These are phyloP conservation scores for Aleiodes testaceus DNA, from an alignment of 2,888 invertebrate species.

Conservation along the genomic window DNA sequence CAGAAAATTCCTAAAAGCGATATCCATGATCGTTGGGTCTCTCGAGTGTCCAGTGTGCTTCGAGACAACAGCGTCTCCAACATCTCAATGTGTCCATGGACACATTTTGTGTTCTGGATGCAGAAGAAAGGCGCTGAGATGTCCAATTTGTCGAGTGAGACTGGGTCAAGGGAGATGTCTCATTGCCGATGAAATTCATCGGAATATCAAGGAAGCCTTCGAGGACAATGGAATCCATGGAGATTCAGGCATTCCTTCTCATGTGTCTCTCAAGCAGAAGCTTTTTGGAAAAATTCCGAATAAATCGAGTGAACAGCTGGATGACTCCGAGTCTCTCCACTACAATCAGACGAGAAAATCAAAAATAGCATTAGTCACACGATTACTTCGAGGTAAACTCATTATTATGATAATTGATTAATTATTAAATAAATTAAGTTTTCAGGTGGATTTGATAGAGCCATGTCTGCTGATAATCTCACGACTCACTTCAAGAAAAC, in stretches of 20 bases:
- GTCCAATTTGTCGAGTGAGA: constrained; percentile 78
- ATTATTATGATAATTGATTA: constrained; percentile 6
- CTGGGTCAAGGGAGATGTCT: constrained; percentile 69
- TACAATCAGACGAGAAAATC: constrained; percentile 5
- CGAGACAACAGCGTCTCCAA: constrained; percentile 78
- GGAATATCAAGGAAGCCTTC: constrained; percentile 64
- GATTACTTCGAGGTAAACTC: not conserved
- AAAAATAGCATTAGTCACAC: not conserved
- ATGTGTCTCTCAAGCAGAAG: constrained; percentile 52
- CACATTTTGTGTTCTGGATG: constrained; percentile 78
- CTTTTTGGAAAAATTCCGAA: constrained; percentile 55
- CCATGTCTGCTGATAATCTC: constrained; percentile 67
- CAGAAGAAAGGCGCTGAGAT: constrained; percentile 75
- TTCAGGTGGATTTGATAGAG: constrained; percentile 60
- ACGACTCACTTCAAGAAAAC: constrained; percentile 42
- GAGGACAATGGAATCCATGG: constrained; percentile 41
- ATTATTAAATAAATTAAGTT: not conserved
- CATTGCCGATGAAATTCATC: constrained; percentile 67
- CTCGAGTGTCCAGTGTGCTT: constrained; percentile 80
- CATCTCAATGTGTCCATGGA: constrained; percentile 79
- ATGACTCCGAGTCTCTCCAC: not conserved
- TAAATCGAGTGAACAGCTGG: not conserved
- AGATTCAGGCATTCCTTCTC: not conserved
- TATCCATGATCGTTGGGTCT: constrained; percentile 63
- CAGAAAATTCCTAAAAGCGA: constrained; percentile 62